Base-by-base conservation (phyloP, 2,888 invertebrate species). In the Aphidoletes aphidimyza region DNA sequence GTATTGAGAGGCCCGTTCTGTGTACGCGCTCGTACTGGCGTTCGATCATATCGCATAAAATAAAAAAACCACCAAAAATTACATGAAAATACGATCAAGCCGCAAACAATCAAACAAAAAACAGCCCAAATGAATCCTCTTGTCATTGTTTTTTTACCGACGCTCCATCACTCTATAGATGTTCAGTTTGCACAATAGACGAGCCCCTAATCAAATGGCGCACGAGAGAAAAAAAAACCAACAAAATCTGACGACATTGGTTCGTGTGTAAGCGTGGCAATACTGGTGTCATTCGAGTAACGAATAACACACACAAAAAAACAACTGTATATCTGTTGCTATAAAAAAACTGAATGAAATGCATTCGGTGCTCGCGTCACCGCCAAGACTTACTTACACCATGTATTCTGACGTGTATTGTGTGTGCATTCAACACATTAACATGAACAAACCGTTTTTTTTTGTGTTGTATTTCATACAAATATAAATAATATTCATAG, bases 301-400 rank as follows among this genome's bases (percentile, higher is more conserved):
- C 47, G 17, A 47, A 47, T 17, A 47, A 47, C 2, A 47, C 11
- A 47, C 6, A 47, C 6, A 19, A 47, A 47, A 47, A 47, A 47
- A 22, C n/a, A 54, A 54, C n/a, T n/a, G n/a, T n/a, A n/a, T n/a
- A n/a, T n/a, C 42, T 14, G 42, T 14, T 14, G 42, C 42, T 42
- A 6, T 9, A 42, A 26, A 69, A 69, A 30, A 54, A 11, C 54
- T 69, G 69, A 69, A 69, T 69, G 69, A 69, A 69, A 69, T 69
- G 34, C 69, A 54, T 11, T 26, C 5, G 3, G 22, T 22, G 54
- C 26, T 22, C 14, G 54, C 54, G 54, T 2, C 22, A n/a, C 22
- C 47, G 47, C 19, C n/a, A 22, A 22, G 19, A 47, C 17, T 47
- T 17, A 17, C 3, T 14, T 11, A 54, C 22, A 54, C 54, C 3